A percentile compares a stretch with the other conserved stretches of the same genome.
Evolutionary conservation across 2,888 invertebrate species (phyloP).

Genomic region (Thysanoteuthis rhombus): DNA sequence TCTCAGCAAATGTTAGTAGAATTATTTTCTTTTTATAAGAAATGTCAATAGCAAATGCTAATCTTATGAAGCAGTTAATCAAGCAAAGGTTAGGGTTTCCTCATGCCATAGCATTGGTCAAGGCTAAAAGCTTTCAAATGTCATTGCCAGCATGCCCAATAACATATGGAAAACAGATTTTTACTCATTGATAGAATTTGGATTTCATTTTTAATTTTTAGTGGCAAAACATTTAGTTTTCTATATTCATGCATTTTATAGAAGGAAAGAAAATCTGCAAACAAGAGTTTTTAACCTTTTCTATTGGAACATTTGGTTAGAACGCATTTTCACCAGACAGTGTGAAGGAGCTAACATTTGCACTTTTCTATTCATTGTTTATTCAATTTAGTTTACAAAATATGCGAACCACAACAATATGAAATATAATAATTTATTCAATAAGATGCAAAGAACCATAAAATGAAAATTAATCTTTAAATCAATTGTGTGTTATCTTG

Average conservation of each 20-base stretch:
- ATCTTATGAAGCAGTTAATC: not conserved
- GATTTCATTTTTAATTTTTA: not conserved
- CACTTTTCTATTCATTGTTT: too few species aligned
- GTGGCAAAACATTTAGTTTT: not conserved
- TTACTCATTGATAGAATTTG: not conserved
- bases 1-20: not conserved
- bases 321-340: too few species aligned
- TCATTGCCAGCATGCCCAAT: not conserved
- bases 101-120: not conserved
- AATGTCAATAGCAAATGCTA: not conserved
- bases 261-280: not conserved
- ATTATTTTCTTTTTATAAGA: not conserved
- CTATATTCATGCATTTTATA: not conserved
- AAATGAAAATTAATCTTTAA: too few species aligned
- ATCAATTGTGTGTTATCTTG: too few species aligned
- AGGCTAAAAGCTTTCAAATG: not conserved
- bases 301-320: too few species aligned
- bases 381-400: too few species aligned
- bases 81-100: not conserved
- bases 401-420: too few species aligned
- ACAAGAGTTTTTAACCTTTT: too few species aligned
- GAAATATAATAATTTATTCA: too few species aligned
- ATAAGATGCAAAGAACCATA: too few species aligned
- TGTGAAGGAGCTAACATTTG: too few species aligned
- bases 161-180: not conserved